A percentile compares a stretch with the other conserved stretches of the same genome.
Evolutionary conservation across 2,113 vertebrate species (phyloP).

Genomic region (Solenodon paradoxus): DNA sequence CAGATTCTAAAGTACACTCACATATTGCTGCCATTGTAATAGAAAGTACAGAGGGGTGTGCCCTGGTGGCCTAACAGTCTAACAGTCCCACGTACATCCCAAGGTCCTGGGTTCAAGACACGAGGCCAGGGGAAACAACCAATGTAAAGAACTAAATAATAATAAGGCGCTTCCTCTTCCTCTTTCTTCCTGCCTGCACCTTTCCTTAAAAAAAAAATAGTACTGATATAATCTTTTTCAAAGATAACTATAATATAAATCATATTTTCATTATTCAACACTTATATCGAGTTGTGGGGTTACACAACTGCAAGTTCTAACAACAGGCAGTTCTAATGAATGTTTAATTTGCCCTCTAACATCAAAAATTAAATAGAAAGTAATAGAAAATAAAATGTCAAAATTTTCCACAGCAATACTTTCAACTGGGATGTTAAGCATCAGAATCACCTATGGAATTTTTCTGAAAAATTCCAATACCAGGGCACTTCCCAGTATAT

Average conservation of each 20-base stretch:
- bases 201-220: too few relatives aligned
- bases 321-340: background rate
- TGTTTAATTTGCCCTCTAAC: background rate
- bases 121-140: too few relatives aligned
- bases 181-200: too few relatives aligned
- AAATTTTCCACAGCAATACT: background rate
- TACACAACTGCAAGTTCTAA: background rate
- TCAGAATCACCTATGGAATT: background rate
- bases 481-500: background rate
- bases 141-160: too few relatives aligned
- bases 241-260: background rate
- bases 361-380: background rate
- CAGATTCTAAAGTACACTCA: background rate
- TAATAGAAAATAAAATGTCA: slow-evolving; percentile 13
- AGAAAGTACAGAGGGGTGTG: slow-evolving; percentile 6
- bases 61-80: too few relatives aligned
- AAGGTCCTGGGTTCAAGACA: too few relatives aligned
- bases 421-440: background rate
- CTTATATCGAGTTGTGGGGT: background rate
- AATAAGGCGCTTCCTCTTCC: too few relatives aligned
- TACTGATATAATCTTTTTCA: too few relatives aligned
- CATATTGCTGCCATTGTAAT: background rate
- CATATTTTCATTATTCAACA: background rate
- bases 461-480: background rate
- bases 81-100: too few relatives aligned